These are phyloP conservation scores for Saccopteryx bilineata DNA, from an alignment of 2,113 vertebrate genomes.

Conservation along the genomic window DNA sequence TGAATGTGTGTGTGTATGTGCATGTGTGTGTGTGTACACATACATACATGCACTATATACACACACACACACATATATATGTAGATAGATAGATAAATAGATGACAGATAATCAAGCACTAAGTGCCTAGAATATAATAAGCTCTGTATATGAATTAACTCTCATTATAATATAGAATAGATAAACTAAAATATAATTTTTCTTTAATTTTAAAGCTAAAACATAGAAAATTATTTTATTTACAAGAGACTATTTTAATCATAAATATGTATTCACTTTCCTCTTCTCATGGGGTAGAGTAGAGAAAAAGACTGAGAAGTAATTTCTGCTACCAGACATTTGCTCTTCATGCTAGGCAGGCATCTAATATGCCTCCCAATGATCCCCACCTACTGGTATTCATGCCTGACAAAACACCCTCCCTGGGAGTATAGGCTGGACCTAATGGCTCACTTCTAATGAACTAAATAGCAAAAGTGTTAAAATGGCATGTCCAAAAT, in stretches of 20 bases:
- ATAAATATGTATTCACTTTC: neutral
- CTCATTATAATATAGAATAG: neutral
- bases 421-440: neutral
- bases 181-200: slow-evolving; percentile 13
- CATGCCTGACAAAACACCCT: neutral
- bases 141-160: neutral
- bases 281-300: neutral
- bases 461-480: slow-evolving; percentile 20
- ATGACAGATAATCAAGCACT: neutral
- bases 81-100: too few species aligned
- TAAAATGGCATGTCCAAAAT: neutral
- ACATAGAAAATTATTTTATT: neutral
- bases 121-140: neutral
- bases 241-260: neutral
- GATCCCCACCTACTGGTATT: neutral
- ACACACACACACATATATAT: too few species aligned
- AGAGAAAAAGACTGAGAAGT: neutral
- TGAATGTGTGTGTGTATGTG: neutral
- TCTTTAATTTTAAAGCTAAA: slow-evolving; percentile 41
- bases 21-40: too few species aligned
- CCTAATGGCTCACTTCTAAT: neutral
- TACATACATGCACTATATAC: too few species aligned
- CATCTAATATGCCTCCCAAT: neutral
- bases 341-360: neutral
- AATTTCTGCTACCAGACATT: neutral